Base-by-base conservation (phyloP, 2,113 vertebrate species). In the Trematomus loennbergii region DNA sequence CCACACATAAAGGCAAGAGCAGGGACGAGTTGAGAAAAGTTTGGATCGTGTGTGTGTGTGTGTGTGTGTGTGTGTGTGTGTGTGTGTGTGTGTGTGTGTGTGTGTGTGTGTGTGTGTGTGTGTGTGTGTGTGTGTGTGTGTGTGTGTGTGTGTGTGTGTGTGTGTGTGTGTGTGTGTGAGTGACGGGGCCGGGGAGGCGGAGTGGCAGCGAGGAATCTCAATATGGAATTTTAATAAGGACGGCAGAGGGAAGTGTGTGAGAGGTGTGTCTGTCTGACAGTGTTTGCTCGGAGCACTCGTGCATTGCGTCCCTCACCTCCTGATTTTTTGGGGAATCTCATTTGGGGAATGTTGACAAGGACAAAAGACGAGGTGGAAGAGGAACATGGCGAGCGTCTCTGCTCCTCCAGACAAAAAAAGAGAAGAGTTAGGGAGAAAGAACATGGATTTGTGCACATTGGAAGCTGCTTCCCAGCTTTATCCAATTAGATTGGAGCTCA, bases 211-310 rank as follows among this genome's bases (percentile, higher is more conserved):
- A 89, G 89, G 92, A 93, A 94, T 94, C 92, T 91, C 91, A 91
- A 92, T 93, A 92, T 91, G 92, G 92, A 93, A 92, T 93, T 94
- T 93, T 93, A 94, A 94, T 93, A 93, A 93, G 92, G 89, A 91
- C 84, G 64, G 86, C 77, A 90, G 91, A 85, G 90, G 89, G 87
- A 83, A 75, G 81, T 64, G 92, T 64, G 87, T 83, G 88, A 91
- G 91, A 93, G 92, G 93, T 93, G 91, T 91, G 90, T 90, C 88
- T 93, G 91, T 88, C 75, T 92, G 92, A 89, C 86, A 88, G 75
- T 84, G 90, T 93, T 91, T 88, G 88, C 87, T 86, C 82, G 65
- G 88, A 70, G 87, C 82, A 79, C 74, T 85, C 84, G 78, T 84
- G 89, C 90, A 65, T 92, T 1, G 88, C 79, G 58, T 57, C 81